phyloP scores from a whole-genome alignment of 2,113 vertebrate genomes.

The Chaenocephalus aceratus region DNA sequence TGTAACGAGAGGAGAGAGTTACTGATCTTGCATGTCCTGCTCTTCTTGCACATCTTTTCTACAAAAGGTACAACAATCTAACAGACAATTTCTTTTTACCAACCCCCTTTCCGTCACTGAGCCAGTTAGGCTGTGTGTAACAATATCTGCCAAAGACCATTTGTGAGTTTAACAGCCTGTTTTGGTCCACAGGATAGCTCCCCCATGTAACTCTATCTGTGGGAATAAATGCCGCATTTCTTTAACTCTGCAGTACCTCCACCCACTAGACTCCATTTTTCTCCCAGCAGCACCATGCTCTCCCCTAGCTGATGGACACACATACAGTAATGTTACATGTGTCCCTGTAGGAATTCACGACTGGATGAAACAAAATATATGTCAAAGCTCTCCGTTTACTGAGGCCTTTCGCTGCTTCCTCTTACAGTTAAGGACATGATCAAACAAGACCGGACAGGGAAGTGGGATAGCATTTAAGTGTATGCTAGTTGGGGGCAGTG shows the following conservation, averaged over 20 bases:
- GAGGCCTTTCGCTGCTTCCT: conserved; percentile 52
- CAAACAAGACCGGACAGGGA: conserved; percentile 60
- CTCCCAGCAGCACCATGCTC: conserved; percentile 20
- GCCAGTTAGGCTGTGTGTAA: conserved; percentile 16
- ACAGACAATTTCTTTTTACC: conserved; percentile 31
- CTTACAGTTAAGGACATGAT: conserved; percentile 66
- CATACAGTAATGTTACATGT: conserved; percentile 28
- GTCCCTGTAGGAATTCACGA: conserved; percentile 64
- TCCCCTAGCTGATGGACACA: conserved; percentile 28
- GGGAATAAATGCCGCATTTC: conserved; percentile 51
- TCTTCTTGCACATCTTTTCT: conserved; percentile 18
- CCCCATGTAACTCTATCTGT: conserved; percentile 67
- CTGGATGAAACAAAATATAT: conserved; percentile 76
- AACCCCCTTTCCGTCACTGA: neutral
- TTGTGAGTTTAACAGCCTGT: conserved; percentile 54
- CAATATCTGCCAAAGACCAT: conserved; percentile 37
- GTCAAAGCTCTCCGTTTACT: conserved; percentile 69
- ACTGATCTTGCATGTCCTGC: conserved; percentile 34
- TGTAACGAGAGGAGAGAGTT: conserved; percentile 52
- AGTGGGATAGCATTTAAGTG: conserved; percentile 51
- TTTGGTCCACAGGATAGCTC: conserved; percentile 39
- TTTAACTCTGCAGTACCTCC: conserved; percentile 41
- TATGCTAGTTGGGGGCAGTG: conserved; percentile 44
- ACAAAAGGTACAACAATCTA: conserved; percentile 25
- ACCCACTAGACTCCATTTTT: conserved; percentile 13